Percentiles rank a stretch among this genome's conserved stretches.
phyloP scores from a whole-genome alignment of 2,888 invertebrate species.

The Rugalucina vietnamica region DNA sequence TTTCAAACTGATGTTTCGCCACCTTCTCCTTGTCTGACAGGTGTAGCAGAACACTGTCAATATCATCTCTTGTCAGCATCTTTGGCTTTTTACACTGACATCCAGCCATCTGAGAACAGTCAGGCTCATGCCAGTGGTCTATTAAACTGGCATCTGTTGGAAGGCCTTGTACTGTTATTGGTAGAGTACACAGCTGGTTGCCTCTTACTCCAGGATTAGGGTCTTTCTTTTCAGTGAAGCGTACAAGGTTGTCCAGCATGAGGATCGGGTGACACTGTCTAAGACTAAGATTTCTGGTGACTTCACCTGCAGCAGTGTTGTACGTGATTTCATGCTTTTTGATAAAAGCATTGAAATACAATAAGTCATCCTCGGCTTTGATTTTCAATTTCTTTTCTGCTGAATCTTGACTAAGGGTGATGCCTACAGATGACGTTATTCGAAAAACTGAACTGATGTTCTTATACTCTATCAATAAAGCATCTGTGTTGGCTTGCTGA shows the following conservation, averaged over 20 bases:
- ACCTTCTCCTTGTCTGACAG: constrained; percentile 1
- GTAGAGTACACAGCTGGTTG: constrained; percentile 54
- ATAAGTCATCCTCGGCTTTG: constrained; percentile 27
- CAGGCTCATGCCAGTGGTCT: constrained; percentile 40
- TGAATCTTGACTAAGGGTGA: constrained; percentile 15
- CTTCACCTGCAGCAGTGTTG: neutral
- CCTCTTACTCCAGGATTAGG: constrained; percentile 34
- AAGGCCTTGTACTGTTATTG: constrained; percentile 49
- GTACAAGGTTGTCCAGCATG: constrained; percentile 43
- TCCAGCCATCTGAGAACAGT: constrained; percentile 11
- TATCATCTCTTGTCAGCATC: neutral
- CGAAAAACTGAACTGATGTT: constrained; percentile 36
- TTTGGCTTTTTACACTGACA: neutral
- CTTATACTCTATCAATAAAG: constrained; percentile 38
- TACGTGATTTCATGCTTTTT: constrained; percentile 27
- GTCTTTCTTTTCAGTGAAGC: constrained; percentile 32
- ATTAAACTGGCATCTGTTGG: constrained; percentile 39
- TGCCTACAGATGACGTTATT: constrained; percentile 33
- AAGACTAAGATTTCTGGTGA: neutral
- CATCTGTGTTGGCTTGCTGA: constrained; percentile 37
- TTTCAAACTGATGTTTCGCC: constrained; percentile 2
- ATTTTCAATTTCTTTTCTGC: constrained; percentile 37
- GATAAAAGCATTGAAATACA: constrained; percentile 49
- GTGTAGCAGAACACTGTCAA: constrained; percentile 5
- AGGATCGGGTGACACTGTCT: constrained; percentile 39